These are phyloP conservation scores for Brachyalestes nurse DNA, from an alignment of 2,797 vertebrate species.

Conservation along the genomic window DNA sequence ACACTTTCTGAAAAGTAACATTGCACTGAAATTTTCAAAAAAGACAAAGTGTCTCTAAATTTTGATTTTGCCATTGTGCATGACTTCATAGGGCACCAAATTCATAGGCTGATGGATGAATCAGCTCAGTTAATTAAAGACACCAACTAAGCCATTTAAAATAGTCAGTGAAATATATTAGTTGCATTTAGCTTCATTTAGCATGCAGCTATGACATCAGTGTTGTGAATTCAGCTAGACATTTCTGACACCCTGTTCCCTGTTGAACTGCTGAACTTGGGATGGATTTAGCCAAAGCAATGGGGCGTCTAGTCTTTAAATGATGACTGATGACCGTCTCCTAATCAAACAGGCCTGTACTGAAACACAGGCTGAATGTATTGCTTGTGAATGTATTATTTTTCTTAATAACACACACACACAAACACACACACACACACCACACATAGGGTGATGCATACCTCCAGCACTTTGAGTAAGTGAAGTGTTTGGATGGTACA, in stretches of 20 bases:
- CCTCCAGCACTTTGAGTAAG: slow-evolving; percentile 52
- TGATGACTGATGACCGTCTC: slow-evolving; percentile 66
- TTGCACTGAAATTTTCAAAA: background rate
- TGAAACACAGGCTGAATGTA: slow-evolving; percentile 66
- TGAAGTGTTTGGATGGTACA: slow-evolving; percentile 56
- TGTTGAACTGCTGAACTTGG: slow-evolving; percentile 20
- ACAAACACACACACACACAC: background rate
- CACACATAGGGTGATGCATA: background rate
- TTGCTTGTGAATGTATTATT: slow-evolving; percentile 49
- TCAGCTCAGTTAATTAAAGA: slow-evolving; percentile 2
- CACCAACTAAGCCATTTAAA: background rate
- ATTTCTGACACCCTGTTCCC: slow-evolving; percentile 46
- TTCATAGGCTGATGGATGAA: background rate
- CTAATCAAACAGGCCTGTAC: slow-evolving; percentile 59
- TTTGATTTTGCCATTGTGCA: too few species aligned
- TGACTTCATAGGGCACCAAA: background rate
- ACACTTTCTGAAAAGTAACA: background rate
- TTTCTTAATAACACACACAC: slow-evolving; percentile 16
- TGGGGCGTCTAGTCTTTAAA: slow-evolving; percentile 28
- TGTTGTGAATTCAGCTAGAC: slow-evolving; percentile 30
- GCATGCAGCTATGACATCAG: background rate
- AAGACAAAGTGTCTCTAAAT: background rate
- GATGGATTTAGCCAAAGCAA: too few species aligned
- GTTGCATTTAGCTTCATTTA: background rate
- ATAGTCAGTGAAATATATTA: background rate